Evolutionary conservation across 2,113 vertebrate species (phyloP), one percentile per base, ranked within the genome.

Genomic region (Trachemys scripta): DNA sequence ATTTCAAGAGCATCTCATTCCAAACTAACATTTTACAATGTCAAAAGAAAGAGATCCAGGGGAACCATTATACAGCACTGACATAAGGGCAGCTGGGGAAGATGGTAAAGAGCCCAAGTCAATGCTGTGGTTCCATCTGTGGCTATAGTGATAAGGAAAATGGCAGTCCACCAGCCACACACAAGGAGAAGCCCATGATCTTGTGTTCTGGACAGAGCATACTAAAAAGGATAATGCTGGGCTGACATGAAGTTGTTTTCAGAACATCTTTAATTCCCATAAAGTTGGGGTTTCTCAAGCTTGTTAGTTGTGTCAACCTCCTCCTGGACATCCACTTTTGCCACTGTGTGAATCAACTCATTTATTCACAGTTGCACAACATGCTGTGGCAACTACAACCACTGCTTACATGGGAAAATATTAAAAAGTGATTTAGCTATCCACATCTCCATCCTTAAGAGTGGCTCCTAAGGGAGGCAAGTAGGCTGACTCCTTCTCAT

Each of bases 41-140:
- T 35, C 42, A 65, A 50, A 57, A 78, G 5, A 3, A 16, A 12
- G 80, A 65, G 35, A 69, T 69, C 65, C 38, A 14, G 20, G 84
- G 29, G 31, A 87, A 20, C 31, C 0, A 0, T 29, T 12, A 10
- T 0, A 3, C 25, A 85, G 90, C 29, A 56, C 6, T 62, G 89
- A 8, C 25, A 3, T n/a, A 87, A 22, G 6, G 87, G 29, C 1
- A 62, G 12, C 49, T 91, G 76, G n/a, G 2, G 38, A 27, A 84
- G n/a, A 49, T 20, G 9, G 16, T 12, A 47, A 90, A 84, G 6
- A 10, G 17, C 84, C 53, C 57, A 20, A 0, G 0, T 94, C 57
- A 92, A 80, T 95, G 72, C 29, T 81, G 31, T 42, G 10, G 22
- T 42, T 75, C 75, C 65, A 85, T 0, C 42, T n/a, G 25, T 3